Percentiles rank a stretch among this genome's conserved stretches.
phyloP scores from a whole-genome alignment of 2,888 invertebrate species.

The Orchesellides sinensis region DNA sequence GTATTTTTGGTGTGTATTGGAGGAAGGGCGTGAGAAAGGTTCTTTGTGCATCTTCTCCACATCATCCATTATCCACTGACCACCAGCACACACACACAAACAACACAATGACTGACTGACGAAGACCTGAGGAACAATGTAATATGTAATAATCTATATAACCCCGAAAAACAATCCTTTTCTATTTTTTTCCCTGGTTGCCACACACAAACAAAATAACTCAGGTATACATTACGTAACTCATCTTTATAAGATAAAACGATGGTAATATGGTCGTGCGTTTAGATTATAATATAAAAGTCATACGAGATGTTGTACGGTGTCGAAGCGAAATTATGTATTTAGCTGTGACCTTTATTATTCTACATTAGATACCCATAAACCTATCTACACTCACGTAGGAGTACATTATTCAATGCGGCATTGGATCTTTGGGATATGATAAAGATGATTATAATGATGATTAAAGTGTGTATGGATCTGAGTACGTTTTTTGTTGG shows the following conservation, averaged over 20 bases:
- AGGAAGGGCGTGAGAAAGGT: slow-evolving; percentile 74
- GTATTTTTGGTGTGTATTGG: slow-evolving; percentile 7
- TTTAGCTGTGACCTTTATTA: slow-evolving; percentile 34
- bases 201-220: background rate
- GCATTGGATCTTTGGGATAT: too few relatives aligned
- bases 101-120: slow-evolving; percentile 64
- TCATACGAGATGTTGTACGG: too few relatives aligned
- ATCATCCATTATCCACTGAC: slow-evolving; percentile 67
- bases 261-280: too few relatives aligned
- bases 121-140: slow-evolving; percentile 57
- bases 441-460: too few relatives aligned
- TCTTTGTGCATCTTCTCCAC: slow-evolving; percentile 61
- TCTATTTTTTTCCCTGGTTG: background rate
- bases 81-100: slow-evolving; percentile 66
- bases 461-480: too few relatives aligned
- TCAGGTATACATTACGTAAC: too few relatives aligned
- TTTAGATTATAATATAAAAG: too few relatives aligned
- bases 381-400: slow-evolving; percentile 50
- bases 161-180: slow-evolving; percentile 37
- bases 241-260: too few relatives aligned
- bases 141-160: slow-evolving; percentile 19
- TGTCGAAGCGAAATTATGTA: too few relatives aligned
- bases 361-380: slow-evolving; percentile 49
- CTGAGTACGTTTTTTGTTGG: too few relatives aligned
- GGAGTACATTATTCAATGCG: too few relatives aligned